Percentiles rank a stretch among this genome's conserved stretches.
Conservation (phyloP, 1,140 invertebrate genomes). For the Oryctes rhinoceros region DNA sequence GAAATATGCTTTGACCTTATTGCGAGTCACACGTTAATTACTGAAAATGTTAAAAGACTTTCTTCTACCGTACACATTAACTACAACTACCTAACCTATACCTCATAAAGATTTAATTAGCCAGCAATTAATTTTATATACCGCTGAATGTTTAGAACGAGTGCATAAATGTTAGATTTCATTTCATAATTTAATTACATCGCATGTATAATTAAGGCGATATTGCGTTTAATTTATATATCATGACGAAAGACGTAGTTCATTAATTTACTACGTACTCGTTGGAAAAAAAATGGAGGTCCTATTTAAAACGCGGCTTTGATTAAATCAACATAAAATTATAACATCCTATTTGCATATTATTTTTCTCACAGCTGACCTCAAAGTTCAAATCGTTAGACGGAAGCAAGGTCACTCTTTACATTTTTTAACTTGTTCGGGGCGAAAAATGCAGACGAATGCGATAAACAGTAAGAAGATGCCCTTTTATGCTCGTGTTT, state of each 20-base stretch:
- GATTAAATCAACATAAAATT: conserved; percentile 36
- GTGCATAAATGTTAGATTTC: neutral
- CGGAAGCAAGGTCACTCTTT: conserved; percentile 5
- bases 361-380: conserved; percentile 36
- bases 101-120: neutral
- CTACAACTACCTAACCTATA: neutral
- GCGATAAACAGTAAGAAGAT: neutral
- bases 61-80: neutral
- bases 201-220: neutral
- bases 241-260: conserved; percentile 18
- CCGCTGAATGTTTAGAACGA: neutral
- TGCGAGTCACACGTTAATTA: no score
- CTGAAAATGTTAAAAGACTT: neutral
- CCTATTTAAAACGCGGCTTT: conserved; percentile 1
- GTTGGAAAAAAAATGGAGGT: neutral
- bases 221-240: conserved; percentile 3
- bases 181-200: neutral
- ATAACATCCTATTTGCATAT: conserved; percentile 13
- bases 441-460: neutral
- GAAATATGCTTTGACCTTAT: no score
- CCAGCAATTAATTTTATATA: neutral
- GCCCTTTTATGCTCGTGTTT: neutral
- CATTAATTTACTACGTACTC: conserved; percentile 8
- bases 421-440: neutral
- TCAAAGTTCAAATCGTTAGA: conserved; percentile 27